Conservation (phyloP, 1,140 invertebrate species). For the Sminthurides bifidus region DNA sequence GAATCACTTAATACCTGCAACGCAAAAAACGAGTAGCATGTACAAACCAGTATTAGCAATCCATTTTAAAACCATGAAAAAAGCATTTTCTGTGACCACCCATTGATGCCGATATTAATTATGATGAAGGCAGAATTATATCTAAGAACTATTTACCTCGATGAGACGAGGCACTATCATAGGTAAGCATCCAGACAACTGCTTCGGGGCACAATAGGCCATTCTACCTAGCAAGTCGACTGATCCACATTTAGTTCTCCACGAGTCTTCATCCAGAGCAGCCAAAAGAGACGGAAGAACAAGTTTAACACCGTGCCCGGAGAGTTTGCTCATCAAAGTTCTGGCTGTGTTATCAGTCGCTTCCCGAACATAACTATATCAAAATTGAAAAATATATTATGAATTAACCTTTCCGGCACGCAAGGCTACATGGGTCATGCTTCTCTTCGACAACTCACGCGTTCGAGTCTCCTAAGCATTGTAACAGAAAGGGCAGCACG, state of each 20-base stretch:
- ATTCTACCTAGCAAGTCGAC: constrained; percentile 93
- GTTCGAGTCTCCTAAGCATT: constrained; percentile 91
- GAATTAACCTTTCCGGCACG: too few relatives aligned
- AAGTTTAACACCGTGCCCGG: constrained; percentile 91
- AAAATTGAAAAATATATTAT: neutral
- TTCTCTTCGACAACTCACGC: constrained; percentile 52
- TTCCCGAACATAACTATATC: constrained; percentile 52
- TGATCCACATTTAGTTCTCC: constrained; percentile 95
- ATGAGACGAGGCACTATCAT: constrained; percentile 97
- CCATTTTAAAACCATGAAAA: neutral
- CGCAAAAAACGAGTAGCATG: neutral
- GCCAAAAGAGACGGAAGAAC: constrained; percentile 79
- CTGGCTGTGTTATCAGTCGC: constrained; percentile 90
- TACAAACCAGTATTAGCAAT: neutral
- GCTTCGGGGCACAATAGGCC: constrained; percentile 97
- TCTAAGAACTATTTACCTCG: constrained; percentile 44
- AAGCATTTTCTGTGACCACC: neutral
- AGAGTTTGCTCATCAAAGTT: constrained; percentile 74
- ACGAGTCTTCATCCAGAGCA: constrained; percentile 93
- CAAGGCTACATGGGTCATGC: too few relatives aligned
- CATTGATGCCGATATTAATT: neutral
- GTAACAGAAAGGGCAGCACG: constrained; percentile 82
- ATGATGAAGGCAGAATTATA: neutral
- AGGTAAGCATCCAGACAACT: constrained; percentile 92
- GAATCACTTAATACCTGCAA: constrained; percentile 73